Evolutionary conservation across 2,888 invertebrate genomes (phyloP).

Genomic region (Zaprionus obscuricornis): DNA sequence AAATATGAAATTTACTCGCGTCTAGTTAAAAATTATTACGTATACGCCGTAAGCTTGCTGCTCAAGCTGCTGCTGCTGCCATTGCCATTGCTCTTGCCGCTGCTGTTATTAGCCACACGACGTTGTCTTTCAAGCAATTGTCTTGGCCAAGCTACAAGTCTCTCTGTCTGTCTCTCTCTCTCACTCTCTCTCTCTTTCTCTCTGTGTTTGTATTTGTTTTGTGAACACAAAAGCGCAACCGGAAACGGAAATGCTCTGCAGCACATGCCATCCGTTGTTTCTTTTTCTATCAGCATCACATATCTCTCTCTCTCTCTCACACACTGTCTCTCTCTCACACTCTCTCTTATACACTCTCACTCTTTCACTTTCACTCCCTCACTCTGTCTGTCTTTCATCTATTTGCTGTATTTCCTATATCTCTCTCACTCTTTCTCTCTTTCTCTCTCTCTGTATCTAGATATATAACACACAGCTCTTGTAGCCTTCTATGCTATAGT

Average conservation of each 20-base stretch:
- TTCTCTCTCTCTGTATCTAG: too few species aligned
- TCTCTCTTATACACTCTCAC: too few species aligned
- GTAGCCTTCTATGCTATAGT: too few species aligned
- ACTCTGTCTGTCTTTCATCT: slow-evolving; percentile 6
- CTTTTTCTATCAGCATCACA: too few species aligned
- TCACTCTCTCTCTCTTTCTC: too few species aligned
- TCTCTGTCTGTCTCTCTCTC: too few species aligned
- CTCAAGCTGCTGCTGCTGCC: too few species aligned
- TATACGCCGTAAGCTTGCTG: slow-evolving; percentile 52
- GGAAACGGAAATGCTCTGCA: slow-evolving; percentile 64
- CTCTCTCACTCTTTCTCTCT: too few species aligned
- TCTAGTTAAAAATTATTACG: slow-evolving; percentile 44
- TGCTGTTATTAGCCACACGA: slow-evolving; percentile 8
- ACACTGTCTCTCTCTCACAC: not conserved
- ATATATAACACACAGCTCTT: too few species aligned
- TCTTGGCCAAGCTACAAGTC: not conserved
- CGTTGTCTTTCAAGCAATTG: slow-evolving; percentile 5
- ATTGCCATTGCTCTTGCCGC: too few species aligned
- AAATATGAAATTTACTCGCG: not conserved
- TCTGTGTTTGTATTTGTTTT: not conserved
- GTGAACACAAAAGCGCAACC: slow-evolving; percentile 47
- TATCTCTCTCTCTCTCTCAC: not conserved
- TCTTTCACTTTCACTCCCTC: too few species aligned
- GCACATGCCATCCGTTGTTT: slow-evolving; percentile 41
- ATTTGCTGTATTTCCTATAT: too few species aligned